A percentile compares a stretch with the other conserved stretches of the same genome.
These are phyloP conservation scores for Apteryx mantelli DNA, from an alignment of 2,113 vertebrate genomes.

Conservation along the genomic window DNA sequence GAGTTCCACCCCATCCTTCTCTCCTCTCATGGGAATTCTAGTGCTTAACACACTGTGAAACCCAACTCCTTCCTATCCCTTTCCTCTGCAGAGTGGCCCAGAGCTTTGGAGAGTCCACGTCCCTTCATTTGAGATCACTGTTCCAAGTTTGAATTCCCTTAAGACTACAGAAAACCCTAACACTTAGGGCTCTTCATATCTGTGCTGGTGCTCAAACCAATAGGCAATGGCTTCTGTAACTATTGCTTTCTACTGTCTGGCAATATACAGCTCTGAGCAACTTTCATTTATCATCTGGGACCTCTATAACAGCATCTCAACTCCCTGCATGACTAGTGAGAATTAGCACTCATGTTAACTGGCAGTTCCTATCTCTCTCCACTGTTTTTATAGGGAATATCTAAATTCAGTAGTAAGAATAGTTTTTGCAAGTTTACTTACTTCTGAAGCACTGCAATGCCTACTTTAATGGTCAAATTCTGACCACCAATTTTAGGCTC, in stretches of 20 bases:
- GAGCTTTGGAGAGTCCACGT: not conserved
- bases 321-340: not conserved
- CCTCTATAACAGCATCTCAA: not conserved
- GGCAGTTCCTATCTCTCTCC: not conserved
- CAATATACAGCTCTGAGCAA: not conserved
- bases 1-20: not conserved
- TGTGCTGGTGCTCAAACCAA: not conserved
- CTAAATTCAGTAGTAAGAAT: not conserved
- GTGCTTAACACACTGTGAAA: not conserved
- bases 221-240: not conserved
- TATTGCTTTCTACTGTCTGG: not conserved
- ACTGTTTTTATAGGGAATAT: not conserved
- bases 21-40: not conserved
- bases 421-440: not conserved
- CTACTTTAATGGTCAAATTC: not conserved
- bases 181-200: not conserved
- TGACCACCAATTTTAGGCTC: not conserved
- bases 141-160: not conserved
- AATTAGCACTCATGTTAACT: not conserved
- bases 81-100: not conserved
- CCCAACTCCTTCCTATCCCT: not conserved
- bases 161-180: not conserved
- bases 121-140: not conserved
- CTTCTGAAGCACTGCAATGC: not conserved
- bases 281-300: not conserved